phyloP scores from a whole-genome alignment of 1,140 invertebrate species.

The Ptiloglossa arizonensis region DNA sequence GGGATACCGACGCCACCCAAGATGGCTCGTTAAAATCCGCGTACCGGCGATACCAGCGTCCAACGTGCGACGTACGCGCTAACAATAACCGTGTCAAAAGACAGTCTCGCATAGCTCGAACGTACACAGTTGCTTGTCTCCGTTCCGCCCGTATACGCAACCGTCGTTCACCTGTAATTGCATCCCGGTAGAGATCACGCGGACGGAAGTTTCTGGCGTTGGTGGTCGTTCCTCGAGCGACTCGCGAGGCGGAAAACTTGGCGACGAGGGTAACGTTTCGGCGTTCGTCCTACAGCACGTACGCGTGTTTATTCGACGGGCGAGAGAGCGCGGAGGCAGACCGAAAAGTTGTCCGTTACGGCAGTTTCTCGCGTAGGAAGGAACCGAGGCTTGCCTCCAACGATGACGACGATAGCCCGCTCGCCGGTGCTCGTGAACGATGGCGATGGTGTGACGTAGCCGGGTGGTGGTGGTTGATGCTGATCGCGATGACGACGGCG shows the following conservation, averaged over 20 bases:
- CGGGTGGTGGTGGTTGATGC: conserved; percentile 53
- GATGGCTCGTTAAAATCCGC: not conserved
- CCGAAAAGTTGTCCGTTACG: conserved; percentile 54
- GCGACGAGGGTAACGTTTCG: too few relatives aligned
- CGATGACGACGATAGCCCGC: conserved; percentile 44
- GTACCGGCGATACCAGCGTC: not conserved
- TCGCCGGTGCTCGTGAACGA: conserved; percentile 50
- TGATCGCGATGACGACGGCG: conserved; percentile 50
- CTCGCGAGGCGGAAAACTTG: conserved; percentile 4
- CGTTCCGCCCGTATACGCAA: not conserved
- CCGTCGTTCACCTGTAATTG: conserved; percentile 14
- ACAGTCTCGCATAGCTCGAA: not conserved
- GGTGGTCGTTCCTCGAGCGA: not conserved
- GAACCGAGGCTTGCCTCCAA: conserved; percentile 51
- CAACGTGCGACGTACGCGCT: too few relatives aligned
- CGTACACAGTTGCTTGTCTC: not conserved
- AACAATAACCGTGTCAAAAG: conserved; percentile 2
- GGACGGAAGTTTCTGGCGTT: conserved; percentile 2
- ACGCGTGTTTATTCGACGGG: conserved; percentile 35
- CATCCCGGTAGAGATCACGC: conserved; percentile 1
- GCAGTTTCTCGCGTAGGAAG: conserved; percentile 71
- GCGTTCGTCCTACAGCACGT: too few relatives aligned
- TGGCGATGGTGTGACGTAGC: conserved; percentile 34
- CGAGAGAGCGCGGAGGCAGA: conserved; percentile 29
- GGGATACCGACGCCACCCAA: not conserved